Conservation (phyloP, 2,113 vertebrate genomes). For the Bubo blakistoni region DNA sequence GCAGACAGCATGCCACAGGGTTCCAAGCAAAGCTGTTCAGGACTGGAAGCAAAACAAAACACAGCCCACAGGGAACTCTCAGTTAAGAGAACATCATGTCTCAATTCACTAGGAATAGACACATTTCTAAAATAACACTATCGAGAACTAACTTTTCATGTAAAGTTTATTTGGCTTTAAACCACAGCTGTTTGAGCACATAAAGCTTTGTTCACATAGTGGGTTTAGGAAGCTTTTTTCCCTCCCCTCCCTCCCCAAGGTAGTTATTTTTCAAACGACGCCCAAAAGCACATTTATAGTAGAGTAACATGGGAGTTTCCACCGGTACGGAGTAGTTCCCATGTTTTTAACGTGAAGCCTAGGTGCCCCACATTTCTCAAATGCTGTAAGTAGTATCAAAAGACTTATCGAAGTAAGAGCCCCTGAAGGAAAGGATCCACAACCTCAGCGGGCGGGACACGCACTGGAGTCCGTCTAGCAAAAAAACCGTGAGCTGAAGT, state of each 20-base stretch:
- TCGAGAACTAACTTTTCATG: neutral
- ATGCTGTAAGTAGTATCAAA: accelerated
- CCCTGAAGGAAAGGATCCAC: too few relatives aligned
- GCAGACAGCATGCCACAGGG: neutral
- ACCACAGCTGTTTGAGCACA: neutral
- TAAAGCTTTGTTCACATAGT: neutral
- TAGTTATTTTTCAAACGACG: neutral
- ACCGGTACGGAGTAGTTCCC: accelerated
- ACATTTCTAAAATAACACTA: neutral
- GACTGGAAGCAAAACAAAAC: neutral
- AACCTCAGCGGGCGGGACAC: neutral
- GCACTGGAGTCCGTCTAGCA: neutral
- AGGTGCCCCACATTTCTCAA: accelerated
- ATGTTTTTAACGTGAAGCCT: accelerated
- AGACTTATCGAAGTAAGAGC: accelerated
- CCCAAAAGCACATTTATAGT: too few relatives aligned
- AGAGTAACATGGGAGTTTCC: accelerated
- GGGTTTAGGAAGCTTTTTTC: neutral
- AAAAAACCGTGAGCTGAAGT: accelerated
- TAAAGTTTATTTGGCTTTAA: neutral
- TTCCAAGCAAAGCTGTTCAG: neutral
- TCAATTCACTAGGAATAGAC: neutral
- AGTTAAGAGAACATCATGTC: neutral
- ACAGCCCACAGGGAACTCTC: neutral
- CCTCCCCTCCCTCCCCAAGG: too few relatives aligned